Evolutionary conservation across 1,140 invertebrate genomes (phyloP).

Genomic region (Thaumetopoea pityocampa): DNA sequence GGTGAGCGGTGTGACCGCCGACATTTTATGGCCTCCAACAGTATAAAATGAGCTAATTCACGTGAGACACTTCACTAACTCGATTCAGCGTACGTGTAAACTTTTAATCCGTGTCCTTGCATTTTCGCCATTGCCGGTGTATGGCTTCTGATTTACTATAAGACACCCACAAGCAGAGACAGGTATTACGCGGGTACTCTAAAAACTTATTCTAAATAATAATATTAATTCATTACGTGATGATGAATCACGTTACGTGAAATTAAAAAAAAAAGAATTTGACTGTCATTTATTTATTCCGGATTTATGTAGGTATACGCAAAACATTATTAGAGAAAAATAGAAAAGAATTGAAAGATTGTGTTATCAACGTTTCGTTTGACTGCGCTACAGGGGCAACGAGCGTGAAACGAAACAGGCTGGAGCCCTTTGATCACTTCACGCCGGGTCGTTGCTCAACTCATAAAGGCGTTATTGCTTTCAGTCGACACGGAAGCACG

Average conservation of each 20-base stretch:
- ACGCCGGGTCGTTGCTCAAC: slow-evolving; percentile 51
- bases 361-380: slow-evolving; percentile 53
- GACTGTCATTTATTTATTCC: not conserved
- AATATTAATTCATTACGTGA: no score
- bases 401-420: slow-evolving; percentile 61
- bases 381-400: slow-evolving; percentile 54
- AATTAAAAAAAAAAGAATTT: not conserved
- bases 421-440: slow-evolving; percentile 64
- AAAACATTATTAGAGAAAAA: slow-evolving; percentile 5
- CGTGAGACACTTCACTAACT: not conserved
- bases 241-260: no score
- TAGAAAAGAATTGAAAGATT: slow-evolving; percentile 42
- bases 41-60: slow-evolving; percentile 4
- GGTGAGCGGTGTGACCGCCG: slow-evolving; percentile 38
- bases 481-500: slow-evolving; percentile 51
- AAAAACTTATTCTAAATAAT: no score
- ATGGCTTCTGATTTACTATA: no score
- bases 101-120: no score
- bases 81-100: not conserved
- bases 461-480: slow-evolving; percentile 68
- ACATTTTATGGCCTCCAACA: slow-evolving; percentile 26
- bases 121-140: no score
- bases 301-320: no score
- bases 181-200: no score
- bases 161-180: no score